phyloP scores from a whole-genome alignment of 1,140 invertebrate genomes.

The Cotesia vestalis region DNA sequence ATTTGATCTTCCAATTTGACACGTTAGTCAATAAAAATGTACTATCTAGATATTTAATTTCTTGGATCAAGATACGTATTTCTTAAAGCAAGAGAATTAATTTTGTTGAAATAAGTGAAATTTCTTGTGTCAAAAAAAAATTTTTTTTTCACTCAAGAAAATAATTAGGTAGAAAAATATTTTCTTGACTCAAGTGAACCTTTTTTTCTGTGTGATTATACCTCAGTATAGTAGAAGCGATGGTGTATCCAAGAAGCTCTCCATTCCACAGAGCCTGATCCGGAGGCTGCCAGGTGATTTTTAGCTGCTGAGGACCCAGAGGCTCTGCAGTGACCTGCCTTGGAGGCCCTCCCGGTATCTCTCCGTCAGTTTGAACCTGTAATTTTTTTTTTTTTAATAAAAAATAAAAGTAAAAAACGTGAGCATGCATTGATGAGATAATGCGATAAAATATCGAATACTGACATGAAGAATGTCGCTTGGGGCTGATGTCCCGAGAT shows the following conservation, averaged over 20 bases:
- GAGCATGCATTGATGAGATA: constrained; percentile 34
- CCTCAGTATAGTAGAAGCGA: constrained; percentile 67
- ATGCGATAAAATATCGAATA: constrained; percentile 46
- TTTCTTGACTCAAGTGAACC: too few relatives aligned
- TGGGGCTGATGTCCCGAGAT: constrained; percentile 72
- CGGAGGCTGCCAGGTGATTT: constrained; percentile 72
- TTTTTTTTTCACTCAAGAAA: too few relatives aligned
- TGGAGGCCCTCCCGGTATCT: constrained; percentile 71
- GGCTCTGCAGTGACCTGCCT: constrained; percentile 69
- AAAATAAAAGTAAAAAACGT: constrained; percentile 12
- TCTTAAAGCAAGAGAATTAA: too few relatives aligned
- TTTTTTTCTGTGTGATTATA: constrained; percentile 39
- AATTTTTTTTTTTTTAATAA: constrained; percentile 21
- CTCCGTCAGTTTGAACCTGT: constrained; percentile 70
- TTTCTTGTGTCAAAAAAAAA: too few relatives aligned
- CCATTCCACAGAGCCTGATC: constrained; percentile 70
- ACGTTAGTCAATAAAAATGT: too few relatives aligned
- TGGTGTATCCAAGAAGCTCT: constrained; percentile 71
- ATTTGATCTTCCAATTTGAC: too few relatives aligned
- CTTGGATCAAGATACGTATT: too few relatives aligned
- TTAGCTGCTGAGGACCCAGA: constrained; percentile 67
- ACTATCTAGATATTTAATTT: too few relatives aligned
- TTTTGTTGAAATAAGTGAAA: too few relatives aligned
- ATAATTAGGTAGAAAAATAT: too few relatives aligned
- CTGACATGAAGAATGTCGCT: constrained; percentile 71